These are phyloP conservation scores for Dynastes maya DNA, from an alignment of 2,888 invertebrate species.

Conservation along the genomic window DNA sequence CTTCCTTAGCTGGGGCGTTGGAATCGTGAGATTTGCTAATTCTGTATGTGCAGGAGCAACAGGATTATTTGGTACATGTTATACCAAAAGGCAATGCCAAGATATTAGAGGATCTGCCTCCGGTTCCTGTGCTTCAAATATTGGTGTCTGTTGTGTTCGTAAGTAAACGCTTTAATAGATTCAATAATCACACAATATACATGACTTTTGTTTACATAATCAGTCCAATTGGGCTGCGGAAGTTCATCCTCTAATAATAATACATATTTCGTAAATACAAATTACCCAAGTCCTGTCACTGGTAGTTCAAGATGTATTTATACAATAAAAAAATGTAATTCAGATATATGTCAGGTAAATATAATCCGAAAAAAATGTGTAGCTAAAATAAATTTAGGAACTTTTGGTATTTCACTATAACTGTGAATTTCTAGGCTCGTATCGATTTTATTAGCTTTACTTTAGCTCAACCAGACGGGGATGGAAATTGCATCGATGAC, in stretches of 20 bases:
- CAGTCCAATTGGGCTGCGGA: conserved; percentile 83
- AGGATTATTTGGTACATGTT: conserved; percentile 82
- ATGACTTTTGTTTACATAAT: conserved; percentile 44
- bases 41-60: conserved; percentile 79
- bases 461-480: conserved; percentile 81
- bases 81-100: conserved; percentile 81
- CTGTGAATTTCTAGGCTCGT: conserved; percentile 73
- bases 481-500: conserved; percentile 82
- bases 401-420: background rate
- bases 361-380: background rate
- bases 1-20: conserved; percentile 52
- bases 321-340: conserved; percentile 79
- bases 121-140: conserved; percentile 80
- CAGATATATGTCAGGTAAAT: conserved; percentile 79
- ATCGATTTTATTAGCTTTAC: conserved; percentile 84
- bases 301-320: conserved; percentile 82
- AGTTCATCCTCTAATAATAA: conserved; percentile 79
- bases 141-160: conserved; percentile 89
- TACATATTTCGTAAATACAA: conserved; percentile 86
- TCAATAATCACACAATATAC: background rate
- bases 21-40: conserved; percentile 83
- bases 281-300: conserved; percentile 80
- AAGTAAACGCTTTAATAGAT: conserved; percentile 66
- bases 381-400: background rate
- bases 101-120: conserved; percentile 81